Conservation (phyloP, 2,888 invertebrate genomes). For the Micoletzkya japonica region DNA sequence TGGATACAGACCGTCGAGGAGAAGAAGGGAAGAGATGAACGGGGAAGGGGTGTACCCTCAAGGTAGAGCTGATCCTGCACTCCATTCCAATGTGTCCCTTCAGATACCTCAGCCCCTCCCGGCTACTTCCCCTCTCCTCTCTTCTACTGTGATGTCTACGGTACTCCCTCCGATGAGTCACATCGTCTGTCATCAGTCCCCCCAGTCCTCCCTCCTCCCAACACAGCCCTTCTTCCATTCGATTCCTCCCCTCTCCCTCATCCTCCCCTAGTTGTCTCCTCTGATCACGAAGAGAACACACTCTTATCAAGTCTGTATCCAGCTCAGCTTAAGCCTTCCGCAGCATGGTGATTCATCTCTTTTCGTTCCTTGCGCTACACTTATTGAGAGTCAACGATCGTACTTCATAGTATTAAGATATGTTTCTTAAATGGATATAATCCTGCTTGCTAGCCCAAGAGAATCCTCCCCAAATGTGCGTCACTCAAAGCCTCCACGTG, state of each 20-base stretch:
- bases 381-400: no score
- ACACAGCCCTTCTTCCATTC: not conserved
- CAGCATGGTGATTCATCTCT: not conserved
- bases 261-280: conserved; percentile 7
- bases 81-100: not conserved
- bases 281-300: not conserved
- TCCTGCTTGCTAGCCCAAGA: no score
- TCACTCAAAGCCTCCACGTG: no score
- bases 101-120: not conserved
- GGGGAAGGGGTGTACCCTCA: no score
- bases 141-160: conserved; percentile 26
- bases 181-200: not conserved
- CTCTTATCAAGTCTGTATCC: not conserved
- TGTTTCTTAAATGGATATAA: no score
- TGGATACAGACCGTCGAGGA: conserved; percentile 51
- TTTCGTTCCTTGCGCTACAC: not conserved
- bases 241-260: conserved; percentile 3
- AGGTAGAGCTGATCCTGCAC: not conserved
- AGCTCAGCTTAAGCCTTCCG: not conserved
- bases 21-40: no score
- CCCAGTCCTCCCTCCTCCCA: not conserved
- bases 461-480: no score
- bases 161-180: not conserved
- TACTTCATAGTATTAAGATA: no score
- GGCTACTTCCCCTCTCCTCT: conserved; percentile 12